These are phyloP conservation scores for Xestoiulus laeticollis DNA, from an alignment of 2,888 invertebrate genomes.

Conservation along the genomic window DNA sequence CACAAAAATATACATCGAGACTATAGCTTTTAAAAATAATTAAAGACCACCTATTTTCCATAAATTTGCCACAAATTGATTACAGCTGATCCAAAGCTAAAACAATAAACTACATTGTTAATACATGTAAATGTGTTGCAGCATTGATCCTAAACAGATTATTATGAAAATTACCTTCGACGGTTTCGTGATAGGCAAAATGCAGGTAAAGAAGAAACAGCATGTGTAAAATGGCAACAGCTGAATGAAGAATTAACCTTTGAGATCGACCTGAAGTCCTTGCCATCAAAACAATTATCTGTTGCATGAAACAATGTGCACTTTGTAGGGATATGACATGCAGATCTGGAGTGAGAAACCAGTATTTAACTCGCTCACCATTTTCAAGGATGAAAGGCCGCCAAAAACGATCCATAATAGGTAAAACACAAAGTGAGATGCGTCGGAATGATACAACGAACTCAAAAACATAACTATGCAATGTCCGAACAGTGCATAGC, in stretches of 20 bases:
- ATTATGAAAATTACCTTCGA: slow-evolving; percentile 60
- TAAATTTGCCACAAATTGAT: not conserved
- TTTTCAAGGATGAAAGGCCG: slow-evolving; percentile 64
- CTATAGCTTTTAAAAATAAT: not conserved
- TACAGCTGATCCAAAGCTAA: slow-evolving; percentile 44
- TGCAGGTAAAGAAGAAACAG: slow-evolving; percentile 67
- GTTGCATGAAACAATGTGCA: not conserved
- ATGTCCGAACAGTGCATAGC: slow-evolving; percentile 66
- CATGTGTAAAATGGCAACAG: slow-evolving; percentile 63
- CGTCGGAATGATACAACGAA: slow-evolving; percentile 65
- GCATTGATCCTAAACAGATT: not conserved
- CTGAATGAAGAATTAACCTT: slow-evolving; percentile 62
- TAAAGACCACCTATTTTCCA: not conserved
- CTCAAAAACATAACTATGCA: slow-evolving; percentile 65
- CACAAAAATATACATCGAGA: not conserved
- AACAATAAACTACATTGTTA: not conserved
- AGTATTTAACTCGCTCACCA: slow-evolving; percentile 60
- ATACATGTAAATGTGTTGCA: not conserved
- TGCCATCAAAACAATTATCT: slow-evolving; percentile 60
- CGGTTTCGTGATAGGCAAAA: slow-evolving; percentile 67
- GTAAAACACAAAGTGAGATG: slow-evolving; percentile 66
- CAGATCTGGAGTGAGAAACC: not conserved
- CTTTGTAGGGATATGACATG: not conserved
- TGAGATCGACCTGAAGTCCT: slow-evolving; percentile 63
- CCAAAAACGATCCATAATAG: slow-evolving; percentile 64